Base-by-base conservation (phyloP, 2,888 invertebrate genomes). In the Stenchaetothrips biformis region DNA sequence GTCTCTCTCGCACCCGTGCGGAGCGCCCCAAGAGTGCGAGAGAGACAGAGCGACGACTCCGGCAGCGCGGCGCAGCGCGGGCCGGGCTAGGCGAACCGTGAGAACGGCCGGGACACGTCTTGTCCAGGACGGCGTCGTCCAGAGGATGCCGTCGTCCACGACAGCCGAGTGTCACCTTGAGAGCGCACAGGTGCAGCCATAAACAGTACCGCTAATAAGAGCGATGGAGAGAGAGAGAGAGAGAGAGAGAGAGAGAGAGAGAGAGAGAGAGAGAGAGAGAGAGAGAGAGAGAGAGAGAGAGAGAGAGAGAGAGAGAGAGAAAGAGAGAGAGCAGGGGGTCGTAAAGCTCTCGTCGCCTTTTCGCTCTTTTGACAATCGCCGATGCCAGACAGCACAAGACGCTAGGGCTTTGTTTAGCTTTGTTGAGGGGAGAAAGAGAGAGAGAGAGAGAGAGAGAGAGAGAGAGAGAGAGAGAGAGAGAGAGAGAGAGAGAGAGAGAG, bases 301-400 rank as follows among this genome's bases (percentile, higher is more conserved):
- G 13, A 9, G 53, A 16, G 53, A 16, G 2, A 53, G 53, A 13
- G 53, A 9, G 53, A 13, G 8, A 4, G 53, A 53, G 13, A 9
- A 7, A 16, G 53, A 16, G 2, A 16, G 13, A 74, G 25, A 74
- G 25, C 21, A 59, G 59, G 59, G 18, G 67, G 67, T 25, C 21
- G 67, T 74, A 74, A 74, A 74, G 25, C 67, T 74, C 67, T 74
- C 25, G 67, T 74, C 67, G 37, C 37, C 37, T n/a, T 74, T n/a
- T 25, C 67, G 67, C 21, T 11, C 67, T 74, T 74, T 74, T 74
- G 67, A 74, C 67, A 25, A 8, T 74, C 25, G 67, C 67, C 67
- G 67, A 25, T 74, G 9, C 21, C 1, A 25, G 67, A 21, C 37
- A 37, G 37, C 37, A 37, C 37, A 37, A 4, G 37, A 37, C 37